These are phyloP conservation scores for Diprion similis DNA, from an alignment of 1,140 invertebrate genomes.

Conservation along the genomic window DNA sequence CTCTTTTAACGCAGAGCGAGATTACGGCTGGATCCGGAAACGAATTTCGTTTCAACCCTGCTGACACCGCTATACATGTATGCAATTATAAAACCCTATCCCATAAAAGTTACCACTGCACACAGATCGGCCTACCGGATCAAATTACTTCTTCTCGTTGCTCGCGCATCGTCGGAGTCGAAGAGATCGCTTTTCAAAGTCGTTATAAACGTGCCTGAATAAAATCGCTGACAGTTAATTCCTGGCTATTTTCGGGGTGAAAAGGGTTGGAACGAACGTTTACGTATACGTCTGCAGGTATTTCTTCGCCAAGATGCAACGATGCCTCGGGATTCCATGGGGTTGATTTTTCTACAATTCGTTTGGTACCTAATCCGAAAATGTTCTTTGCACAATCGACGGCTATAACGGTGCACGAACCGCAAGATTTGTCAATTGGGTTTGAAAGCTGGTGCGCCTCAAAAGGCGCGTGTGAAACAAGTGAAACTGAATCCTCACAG, in stretches of 20 bases:
- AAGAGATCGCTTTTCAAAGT: too few species aligned
- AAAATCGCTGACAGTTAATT: too few species aligned
- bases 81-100: background rate
- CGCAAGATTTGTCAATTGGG: background rate
- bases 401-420: background rate
- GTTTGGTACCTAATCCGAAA: background rate
- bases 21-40: background rate
- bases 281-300: too few species aligned
- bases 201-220: too few species aligned
- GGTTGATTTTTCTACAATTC: background rate
- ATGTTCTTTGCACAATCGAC: background rate
- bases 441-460: background rate
- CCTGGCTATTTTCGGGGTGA: too few species aligned
- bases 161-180: too few species aligned
- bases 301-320: too few species aligned
- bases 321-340: background rate
- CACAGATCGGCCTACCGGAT: background rate
- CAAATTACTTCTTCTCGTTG: background rate
- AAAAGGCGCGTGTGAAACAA: background rate
- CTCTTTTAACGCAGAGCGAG: constrained; percentile 27
- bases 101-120: background rate
- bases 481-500: background rate
- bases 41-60: background rate
- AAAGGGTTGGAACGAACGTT: too few species aligned
- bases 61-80: background rate